A percentile compares a stretch with the other conserved stretches of the same genome.
Conservation (phyloP, 2,888 invertebrate species). For the Geophilus truncorum region DNA sequence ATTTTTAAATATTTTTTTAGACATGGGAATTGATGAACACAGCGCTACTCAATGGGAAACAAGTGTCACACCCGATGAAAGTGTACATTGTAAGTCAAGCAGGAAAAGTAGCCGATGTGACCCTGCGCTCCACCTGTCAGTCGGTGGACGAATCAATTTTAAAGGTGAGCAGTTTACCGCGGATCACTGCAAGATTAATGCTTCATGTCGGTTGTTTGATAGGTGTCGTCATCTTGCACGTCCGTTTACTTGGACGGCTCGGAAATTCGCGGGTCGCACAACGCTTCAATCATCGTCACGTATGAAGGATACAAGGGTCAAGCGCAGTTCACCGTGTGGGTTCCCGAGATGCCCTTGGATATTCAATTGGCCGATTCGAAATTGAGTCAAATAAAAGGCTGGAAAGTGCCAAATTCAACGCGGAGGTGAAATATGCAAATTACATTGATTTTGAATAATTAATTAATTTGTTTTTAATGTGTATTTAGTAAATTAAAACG, state of each 20-base stretch:
- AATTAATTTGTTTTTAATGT: not conserved
- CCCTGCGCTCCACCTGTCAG: constrained; percentile 87
- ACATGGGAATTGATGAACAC: constrained; percentile 94
- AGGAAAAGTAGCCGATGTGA: constrained; percentile 91
- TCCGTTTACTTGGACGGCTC: constrained; percentile 95
- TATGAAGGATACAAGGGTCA: constrained; percentile 78
- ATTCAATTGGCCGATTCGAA: constrained; percentile 82
- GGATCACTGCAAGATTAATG: not conserved
- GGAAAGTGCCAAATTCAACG: constrained; percentile 72
- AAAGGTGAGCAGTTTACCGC: constrained; percentile 61
- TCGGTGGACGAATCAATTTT: constrained; percentile 93
- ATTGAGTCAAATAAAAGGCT: constrained; percentile 87
- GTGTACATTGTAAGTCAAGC: constrained; percentile 91
- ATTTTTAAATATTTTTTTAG: constrained; percentile 50
- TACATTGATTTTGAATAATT: constrained; percentile 34
- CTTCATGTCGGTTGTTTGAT: not conserved
- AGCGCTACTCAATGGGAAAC: constrained; percentile 86
- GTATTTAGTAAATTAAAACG: not conserved
- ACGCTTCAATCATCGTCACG: constrained; percentile 81
- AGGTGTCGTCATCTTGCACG: constrained; percentile 94
- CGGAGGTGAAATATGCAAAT: constrained; percentile 36
- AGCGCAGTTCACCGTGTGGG: constrained; percentile 90
- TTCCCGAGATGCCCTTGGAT: constrained; percentile 90
- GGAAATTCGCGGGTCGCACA: constrained; percentile 88
- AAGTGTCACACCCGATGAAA: constrained; percentile 91